These are phyloP conservation scores for Bovichtus variegatus DNA, from an alignment of 2,797 vertebrate genomes.

Conservation along the genomic window DNA sequence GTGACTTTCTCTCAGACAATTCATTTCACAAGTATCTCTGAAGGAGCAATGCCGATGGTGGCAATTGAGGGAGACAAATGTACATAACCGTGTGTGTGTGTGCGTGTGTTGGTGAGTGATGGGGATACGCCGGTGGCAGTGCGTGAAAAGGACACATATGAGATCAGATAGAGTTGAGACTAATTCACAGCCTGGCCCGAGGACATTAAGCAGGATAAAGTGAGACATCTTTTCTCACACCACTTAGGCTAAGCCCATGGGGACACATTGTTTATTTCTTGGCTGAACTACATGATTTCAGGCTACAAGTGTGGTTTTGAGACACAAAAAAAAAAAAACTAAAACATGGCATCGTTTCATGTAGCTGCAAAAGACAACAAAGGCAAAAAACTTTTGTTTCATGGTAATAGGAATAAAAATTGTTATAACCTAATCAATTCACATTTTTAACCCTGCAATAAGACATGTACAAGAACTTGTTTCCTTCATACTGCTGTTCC, in stretches of 20 bases:
- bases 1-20: slow-evolving; percentile 78
- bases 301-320: slow-evolving; percentile 32
- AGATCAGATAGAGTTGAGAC: slow-evolving; percentile 77
- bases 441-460: slow-evolving; percentile 2
- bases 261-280: slow-evolving; percentile 74
- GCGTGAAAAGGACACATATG: slow-evolving; percentile 75
- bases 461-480: slow-evolving; percentile 16
- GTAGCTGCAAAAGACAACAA: slow-evolving; percentile 3
- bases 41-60: slow-evolving; percentile 76
- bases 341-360: slow-evolving; percentile 18
- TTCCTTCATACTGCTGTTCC: slow-evolving; percentile 34
- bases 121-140: slow-evolving; percentile 64
- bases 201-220: slow-evolving; percentile 76
- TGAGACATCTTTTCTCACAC: slow-evolving; percentile 83
- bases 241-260: slow-evolving; percentile 75
- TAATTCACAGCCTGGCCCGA: slow-evolving; percentile 75
- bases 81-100: slow-evolving; percentile 39
- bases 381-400: not conserved
- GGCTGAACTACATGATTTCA: slow-evolving; percentile 63
- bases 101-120: slow-evolving; percentile 52
- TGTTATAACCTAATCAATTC: not conserved
- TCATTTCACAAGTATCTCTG: slow-evolving; percentile 82
- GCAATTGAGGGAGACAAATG: slow-evolving; percentile 72
- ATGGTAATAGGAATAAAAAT: not conserved
- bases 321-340: slow-evolving; percentile 16